These are phyloP conservation scores for Melinopterus prodromus DNA, from an alignment of 2,888 invertebrate species.

Conservation along the genomic window DNA sequence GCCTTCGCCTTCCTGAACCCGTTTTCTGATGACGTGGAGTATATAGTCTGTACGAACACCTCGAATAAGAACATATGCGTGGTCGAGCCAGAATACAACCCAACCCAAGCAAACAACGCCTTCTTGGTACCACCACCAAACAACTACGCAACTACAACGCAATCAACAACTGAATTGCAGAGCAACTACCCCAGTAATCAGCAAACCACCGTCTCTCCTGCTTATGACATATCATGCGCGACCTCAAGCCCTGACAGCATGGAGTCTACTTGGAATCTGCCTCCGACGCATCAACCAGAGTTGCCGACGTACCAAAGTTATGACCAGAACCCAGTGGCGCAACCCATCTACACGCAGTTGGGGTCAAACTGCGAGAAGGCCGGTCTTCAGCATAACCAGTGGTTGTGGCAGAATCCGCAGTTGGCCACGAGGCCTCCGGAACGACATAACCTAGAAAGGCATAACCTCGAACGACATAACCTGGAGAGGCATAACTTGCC, in stretches of 20 bases:
- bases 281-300: not conserved
- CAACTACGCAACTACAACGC: not conserved
- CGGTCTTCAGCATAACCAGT: not conserved
- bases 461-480: no score
- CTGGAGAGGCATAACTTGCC: not conserved
- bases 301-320: not conserved
- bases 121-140: not conserved
- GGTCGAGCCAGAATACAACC: not conserved
- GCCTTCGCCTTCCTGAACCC: slow-evolving; percentile 95
- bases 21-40: slow-evolving; percentile 94
- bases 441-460: not conserved
- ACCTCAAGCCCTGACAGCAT: not conserved
- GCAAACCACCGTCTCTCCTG: not conserved
- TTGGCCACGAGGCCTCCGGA: not conserved
- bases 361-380: not conserved
- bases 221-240: not conserved
- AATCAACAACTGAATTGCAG: not conserved
- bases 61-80: not conserved
- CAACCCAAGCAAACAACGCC: not conserved
- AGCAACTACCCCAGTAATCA: not conserved
- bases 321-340: not conserved
- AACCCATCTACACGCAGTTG: not conserved
- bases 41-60: slow-evolving; percentile 92
- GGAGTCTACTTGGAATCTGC: not conserved
- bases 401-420: not conserved